Percentiles rank a stretch among this genome's conserved stretches.
These are phyloP conservation scores for Campoletis raptor DNA, from an alignment of 2,888 invertebrate species.

Conservation along the genomic window DNA sequence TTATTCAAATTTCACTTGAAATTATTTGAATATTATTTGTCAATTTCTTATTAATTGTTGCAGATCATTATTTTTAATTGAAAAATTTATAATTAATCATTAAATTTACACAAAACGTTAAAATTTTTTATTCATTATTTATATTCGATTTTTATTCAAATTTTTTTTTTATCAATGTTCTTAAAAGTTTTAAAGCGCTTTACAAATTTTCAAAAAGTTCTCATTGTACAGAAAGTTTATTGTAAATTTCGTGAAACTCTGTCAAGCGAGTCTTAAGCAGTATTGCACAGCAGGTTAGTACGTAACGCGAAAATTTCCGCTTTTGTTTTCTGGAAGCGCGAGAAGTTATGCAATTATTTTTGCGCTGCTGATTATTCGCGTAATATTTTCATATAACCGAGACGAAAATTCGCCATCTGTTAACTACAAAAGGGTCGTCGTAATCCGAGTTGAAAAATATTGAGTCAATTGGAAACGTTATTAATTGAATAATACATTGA, in stretches of 20 bases:
- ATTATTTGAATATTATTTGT: neutral
- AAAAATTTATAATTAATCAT: too few relatives aligned
- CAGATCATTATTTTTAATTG: neutral
- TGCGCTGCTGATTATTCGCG: neutral
- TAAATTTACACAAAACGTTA: too few relatives aligned
- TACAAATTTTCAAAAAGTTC: neutral
- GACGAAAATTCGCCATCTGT: conserved; percentile 5
- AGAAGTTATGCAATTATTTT: conserved; percentile 21
- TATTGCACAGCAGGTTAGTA: neutral
- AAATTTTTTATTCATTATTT: neutral
- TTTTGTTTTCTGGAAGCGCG: conserved; percentile 3
- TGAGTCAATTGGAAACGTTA: neutral
- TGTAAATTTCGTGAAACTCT: conserved; percentile 1
- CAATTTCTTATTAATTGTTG: neutral
- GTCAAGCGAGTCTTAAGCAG: neutral
- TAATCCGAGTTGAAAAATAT: neutral
- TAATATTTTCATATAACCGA: conserved; percentile 1
- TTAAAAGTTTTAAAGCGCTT: neutral
- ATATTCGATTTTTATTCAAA: neutral
- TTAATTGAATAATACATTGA: neutral
- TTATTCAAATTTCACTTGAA: neutral
- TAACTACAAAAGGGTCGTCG: neutral
- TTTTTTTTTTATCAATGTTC: neutral
- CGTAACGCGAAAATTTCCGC: conserved; percentile 27
- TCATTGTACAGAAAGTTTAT: neutral